Percentiles rank a stretch among this genome's conserved stretches.
Conservation (phyloP, 2,797 vertebrate genomes). For the Trichosurus vulpecula region DNA sequence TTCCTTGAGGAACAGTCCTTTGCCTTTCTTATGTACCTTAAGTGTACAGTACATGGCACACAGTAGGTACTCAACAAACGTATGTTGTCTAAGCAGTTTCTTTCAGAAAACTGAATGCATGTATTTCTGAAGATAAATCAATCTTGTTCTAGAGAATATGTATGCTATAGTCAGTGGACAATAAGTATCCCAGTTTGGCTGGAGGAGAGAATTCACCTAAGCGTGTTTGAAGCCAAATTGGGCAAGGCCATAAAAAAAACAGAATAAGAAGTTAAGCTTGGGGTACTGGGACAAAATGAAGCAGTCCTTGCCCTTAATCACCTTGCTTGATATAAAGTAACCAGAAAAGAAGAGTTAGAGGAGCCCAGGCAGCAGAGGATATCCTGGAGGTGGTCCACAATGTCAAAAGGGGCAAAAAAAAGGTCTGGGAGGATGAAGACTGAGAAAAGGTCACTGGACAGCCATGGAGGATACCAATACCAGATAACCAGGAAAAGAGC, state of each 20-base stretch:
- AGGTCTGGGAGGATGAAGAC: not conserved
- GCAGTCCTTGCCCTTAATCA: not conserved
- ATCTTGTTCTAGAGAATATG: not conserved
- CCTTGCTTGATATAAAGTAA: not conserved
- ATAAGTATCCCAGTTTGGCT: not conserved
- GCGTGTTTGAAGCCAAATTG: not conserved
- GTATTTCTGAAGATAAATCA: not conserved
- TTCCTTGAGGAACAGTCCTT: not conserved
- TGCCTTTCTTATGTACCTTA: not conserved
- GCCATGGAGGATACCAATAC: not conserved
- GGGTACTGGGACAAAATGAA: not conserved
- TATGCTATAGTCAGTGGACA: not conserved
- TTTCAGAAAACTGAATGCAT: not conserved
- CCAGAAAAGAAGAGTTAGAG: not conserved
- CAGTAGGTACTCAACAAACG: not conserved
- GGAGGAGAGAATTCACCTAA: not conserved
- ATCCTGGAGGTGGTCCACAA: not conserved
- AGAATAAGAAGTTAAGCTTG: not conserved
- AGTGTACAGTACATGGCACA: not conserved
- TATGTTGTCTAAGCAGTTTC: not conserved
- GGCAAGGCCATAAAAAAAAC: not conserved
- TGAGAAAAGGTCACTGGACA: not conserved
- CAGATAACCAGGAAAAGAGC: not conserved
- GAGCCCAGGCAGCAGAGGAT: not conserved
- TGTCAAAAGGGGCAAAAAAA: not conserved